These are phyloP conservation scores for Xiphophorus couchianus DNA, from an alignment of 2,113 vertebrate genomes.

Conservation along the genomic window DNA sequence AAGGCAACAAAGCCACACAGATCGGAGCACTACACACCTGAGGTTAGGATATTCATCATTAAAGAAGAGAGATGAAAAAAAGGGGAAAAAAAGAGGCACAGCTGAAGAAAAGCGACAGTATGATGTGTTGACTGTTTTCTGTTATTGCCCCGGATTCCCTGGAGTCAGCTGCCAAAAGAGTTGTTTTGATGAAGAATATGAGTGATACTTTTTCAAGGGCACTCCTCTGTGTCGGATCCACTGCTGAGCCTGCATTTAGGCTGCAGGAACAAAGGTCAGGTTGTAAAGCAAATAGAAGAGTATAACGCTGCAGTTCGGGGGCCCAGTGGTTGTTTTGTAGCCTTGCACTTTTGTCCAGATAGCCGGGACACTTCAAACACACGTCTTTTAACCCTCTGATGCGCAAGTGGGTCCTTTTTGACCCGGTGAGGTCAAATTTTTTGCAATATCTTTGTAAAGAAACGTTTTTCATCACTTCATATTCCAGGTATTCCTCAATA, in stretches of 20 bases:
- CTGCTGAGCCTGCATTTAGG: conserved; percentile 32
- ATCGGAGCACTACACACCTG: conserved; percentile 64
- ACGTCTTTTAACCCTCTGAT: not conserved
- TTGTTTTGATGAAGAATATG: conserved; percentile 69
- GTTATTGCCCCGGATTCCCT: conserved; percentile 66
- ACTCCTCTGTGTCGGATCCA: conserved; percentile 14
- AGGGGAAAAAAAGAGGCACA: conserved; percentile 11
- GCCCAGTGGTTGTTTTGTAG: not conserved
- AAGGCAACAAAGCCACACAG: conserved; percentile 69
- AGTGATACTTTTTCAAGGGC: conserved; percentile 55
- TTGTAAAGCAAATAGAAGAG: conserved; percentile 13
- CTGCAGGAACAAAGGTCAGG: conserved; percentile 42
- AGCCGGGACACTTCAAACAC: not conserved
- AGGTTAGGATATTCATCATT: conserved; percentile 63
- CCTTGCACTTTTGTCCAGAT: not conserved
- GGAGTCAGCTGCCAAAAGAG: conserved; percentile 50
- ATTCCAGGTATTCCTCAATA: too few species aligned
- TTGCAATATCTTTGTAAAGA: too few species aligned
- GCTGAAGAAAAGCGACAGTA: conserved; percentile 44
- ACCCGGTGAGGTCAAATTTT: too few species aligned
- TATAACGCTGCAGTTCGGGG: not conserved
- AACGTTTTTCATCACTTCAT: too few species aligned
- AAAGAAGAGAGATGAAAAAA: conserved; percentile 57
- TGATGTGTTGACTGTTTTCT: conserved; percentile 65
- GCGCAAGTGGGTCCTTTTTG: too few species aligned